A percentile compares a stretch with the other conserved stretches of the same genome.
Conservation (phyloP, 2,888 invertebrate species). For the Drosophila paucipuncta region DNA sequence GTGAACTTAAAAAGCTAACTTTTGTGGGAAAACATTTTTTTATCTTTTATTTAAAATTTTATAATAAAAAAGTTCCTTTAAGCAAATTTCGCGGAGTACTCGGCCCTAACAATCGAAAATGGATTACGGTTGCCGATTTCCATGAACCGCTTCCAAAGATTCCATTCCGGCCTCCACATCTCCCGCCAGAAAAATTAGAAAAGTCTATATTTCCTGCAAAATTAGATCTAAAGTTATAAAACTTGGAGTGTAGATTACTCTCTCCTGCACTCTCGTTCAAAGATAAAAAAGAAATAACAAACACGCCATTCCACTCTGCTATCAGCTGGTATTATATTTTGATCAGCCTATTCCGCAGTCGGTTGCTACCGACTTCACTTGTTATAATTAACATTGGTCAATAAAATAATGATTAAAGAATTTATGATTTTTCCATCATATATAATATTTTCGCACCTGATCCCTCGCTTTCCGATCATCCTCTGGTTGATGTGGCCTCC, state of each 20-base stretch:
- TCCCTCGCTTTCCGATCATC: constrained; percentile 94
- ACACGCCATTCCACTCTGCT: background rate
- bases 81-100: too few species aligned
- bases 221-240: background rate
- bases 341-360: background rate
- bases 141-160: too few species aligned
- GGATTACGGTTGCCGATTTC: too few species aligned
- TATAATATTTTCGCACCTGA: constrained; percentile 86
- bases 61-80: too few species aligned
- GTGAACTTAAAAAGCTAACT: too few species aligned
- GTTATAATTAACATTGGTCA: background rate
- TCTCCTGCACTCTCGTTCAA: background rate
- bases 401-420: background rate
- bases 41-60: too few species aligned
- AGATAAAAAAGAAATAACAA: too few species aligned
- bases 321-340: background rate
- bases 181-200: background rate
- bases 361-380: background rate
- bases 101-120: too few species aligned
- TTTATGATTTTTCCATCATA: background rate
- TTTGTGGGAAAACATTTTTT: too few species aligned
- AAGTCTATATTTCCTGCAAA: background rate
- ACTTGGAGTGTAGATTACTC: background rate
- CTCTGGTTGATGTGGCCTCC: constrained; percentile 91
- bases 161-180: too few species aligned